Evolutionary conservation across 2,888 invertebrate species (phyloP), one percentile per base, ranked within the genome.

Genomic region (Thymelicus acteon): DNA sequence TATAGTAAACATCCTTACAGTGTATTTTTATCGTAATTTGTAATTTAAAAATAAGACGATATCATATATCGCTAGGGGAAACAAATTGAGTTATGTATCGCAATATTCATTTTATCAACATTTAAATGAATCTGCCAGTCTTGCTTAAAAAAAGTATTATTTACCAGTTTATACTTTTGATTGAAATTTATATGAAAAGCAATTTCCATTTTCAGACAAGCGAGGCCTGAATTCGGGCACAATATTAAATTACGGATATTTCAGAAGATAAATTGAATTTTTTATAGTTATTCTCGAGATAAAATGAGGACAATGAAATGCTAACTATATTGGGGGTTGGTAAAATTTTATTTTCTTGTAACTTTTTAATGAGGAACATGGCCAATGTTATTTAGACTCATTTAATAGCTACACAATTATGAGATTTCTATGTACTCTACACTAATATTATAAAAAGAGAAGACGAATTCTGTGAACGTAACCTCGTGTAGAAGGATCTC

Each of bases 111-210:
- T 19, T 52, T 19, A 52, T 52, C 52, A 52, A 52, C 8, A 19
- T 19, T 52, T 52, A 52, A 49, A 49, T 49, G 12, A 44, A 52
- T 52, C 15, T 52, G 52, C 19, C 52, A 15, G 52, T 52, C 52
- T 52, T 19, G 54, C 54, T 24, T 54, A 24, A 24, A 54, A 44
- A 52, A 54, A 15, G 49, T 12, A 58, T 39, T 58, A 39, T 58
- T 37, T 58, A 58, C n/a, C 39, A 58, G n/a, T 58, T 58, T 58
- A 54, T 54, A 52, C 31, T 31, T 58, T 58, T n/a, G 58, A 58
- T 58, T 58, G 58, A 58, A 58, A 58, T 58, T 58, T 39, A 39
- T 58, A 58, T 58, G 1, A 39, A 58, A 58, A 58, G 58, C 58
- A 58, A 58, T 58, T 58, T 39, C 58, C 13, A 58, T 39, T 58